Conservation (phyloP, 1,140 invertebrate species). For the Magallana gigas region DNA sequence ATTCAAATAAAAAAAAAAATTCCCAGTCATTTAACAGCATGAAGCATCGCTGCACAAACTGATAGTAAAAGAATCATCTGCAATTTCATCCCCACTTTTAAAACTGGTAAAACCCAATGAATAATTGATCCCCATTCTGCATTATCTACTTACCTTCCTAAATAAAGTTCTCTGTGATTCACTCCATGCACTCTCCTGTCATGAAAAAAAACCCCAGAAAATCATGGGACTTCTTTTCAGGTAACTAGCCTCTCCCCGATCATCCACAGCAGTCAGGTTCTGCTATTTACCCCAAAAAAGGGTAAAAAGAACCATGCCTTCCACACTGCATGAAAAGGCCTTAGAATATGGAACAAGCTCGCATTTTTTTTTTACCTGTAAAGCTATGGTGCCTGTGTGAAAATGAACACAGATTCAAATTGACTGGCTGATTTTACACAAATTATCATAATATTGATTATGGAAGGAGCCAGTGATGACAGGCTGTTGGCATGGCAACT, state of each 20-base stretch:
- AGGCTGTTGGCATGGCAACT: conserved; percentile 34
- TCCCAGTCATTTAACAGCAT: no score
- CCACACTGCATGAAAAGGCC: neutral
- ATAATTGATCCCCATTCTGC: neutral
- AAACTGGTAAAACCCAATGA: neutral
- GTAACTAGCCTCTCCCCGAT: neutral
- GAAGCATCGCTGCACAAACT: neutral
- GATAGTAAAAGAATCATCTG: neutral
- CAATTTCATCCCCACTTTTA: neutral
- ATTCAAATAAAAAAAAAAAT: no score
- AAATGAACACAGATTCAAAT: conserved; percentile 36
- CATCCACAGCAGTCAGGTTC: neutral
- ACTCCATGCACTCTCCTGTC: neutral
- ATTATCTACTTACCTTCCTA: neutral
- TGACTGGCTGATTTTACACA: conserved; percentile 30
- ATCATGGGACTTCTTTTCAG: neutral
- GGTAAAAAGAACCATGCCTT: neutral
- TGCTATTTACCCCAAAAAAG: neutral
- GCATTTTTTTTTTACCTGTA: neutral
- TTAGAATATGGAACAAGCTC: neutral
- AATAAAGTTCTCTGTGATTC: neutral
- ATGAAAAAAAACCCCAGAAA: neutral
- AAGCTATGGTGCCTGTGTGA: conserved; percentile 9
- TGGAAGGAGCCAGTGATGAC: neutral
- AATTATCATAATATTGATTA: conserved; percentile 35